Conservation (phyloP, 2,113 vertebrate genomes). For the Zosterops lateralis region DNA sequence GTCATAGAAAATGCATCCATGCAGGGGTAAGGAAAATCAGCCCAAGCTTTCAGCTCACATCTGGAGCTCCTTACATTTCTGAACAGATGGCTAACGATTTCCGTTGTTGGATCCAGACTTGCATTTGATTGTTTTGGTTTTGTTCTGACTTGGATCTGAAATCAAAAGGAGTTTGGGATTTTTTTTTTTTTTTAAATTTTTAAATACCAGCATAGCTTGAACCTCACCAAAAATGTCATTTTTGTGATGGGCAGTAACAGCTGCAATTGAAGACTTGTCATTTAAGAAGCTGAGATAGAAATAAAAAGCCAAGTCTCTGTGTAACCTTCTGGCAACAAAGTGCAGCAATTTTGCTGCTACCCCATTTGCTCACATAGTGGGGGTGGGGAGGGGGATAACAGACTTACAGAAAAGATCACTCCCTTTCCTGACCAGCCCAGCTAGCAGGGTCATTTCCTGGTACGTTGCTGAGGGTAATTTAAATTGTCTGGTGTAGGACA, state of each 20-base stretch:
- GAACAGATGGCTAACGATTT: conserved; percentile 17
- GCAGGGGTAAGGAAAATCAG: conserved; percentile 17
- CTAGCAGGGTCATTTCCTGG: not conserved
- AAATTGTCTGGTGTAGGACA: not conserved
- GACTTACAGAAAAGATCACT: not conserved
- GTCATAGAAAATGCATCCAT: not conserved
- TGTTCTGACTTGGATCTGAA: not conserved
- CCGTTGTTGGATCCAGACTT: not conserved
- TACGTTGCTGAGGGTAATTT: not conserved
- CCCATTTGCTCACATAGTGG: not conserved
- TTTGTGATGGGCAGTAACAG: not conserved
- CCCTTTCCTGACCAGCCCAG: not conserved
- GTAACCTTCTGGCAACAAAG: not conserved
- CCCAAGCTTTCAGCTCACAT: conserved; percentile 6
- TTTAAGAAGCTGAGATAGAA: not conserved
- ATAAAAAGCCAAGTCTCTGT: not conserved
- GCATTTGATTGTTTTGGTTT: not conserved
- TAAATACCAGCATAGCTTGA: not conserved
- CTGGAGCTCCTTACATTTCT: conserved; percentile 44
- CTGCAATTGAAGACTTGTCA: not conserved
- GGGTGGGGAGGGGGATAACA: not conserved
- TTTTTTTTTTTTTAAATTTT: not conserved
- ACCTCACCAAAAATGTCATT: not conserved
- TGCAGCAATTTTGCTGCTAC: not conserved
- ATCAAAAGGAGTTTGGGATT: not conserved